Conservation (phyloP, 2,888 invertebrate species). For the Malacosoma neustria region DNA sequence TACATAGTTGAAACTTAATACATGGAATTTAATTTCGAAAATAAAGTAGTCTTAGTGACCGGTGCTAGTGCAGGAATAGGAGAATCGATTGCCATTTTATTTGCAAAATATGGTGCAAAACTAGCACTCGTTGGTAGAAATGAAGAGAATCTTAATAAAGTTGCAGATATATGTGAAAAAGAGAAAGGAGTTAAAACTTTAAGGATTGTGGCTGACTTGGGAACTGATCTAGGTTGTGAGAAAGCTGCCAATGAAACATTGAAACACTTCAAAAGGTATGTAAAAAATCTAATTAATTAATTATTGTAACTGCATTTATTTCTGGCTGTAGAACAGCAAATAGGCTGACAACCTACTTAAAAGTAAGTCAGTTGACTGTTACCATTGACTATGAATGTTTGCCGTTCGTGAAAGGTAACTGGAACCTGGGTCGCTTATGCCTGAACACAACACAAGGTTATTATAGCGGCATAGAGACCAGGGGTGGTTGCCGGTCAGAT, state of each 20-base stretch:
- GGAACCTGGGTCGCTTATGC: too few species aligned
- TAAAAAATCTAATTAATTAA: not conserved
- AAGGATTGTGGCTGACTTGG: conserved; percentile 16
- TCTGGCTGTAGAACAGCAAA: too few species aligned
- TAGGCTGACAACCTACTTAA: too few species aligned
- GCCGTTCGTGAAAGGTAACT: too few species aligned
- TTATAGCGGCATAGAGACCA: too few species aligned
- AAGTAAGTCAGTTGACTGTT: too few species aligned
- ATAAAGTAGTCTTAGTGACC: conserved; percentile 21
- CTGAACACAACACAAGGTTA: too few species aligned
- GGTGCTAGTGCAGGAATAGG: conserved; percentile 23
- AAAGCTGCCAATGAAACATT: conserved; percentile 14
- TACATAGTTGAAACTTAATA: too few species aligned
- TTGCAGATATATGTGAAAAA: conserved; percentile 9
- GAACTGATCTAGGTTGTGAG: conserved; percentile 20
- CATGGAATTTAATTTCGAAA: conserved; percentile 13
- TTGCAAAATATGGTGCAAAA: conserved; percentile 13
- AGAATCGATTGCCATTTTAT: conserved; percentile 15
- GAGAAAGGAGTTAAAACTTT: conserved; percentile 11
- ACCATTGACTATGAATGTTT: too few species aligned
- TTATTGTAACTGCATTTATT: too few species aligned
- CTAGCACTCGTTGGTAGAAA: conserved; percentile 16
- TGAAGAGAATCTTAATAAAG: conserved; percentile 10
- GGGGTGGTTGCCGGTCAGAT: too few species aligned
- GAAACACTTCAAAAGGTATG: conserved; percentile 19